Percentiles rank a stretch among this genome's conserved stretches.
Conservation (phyloP, 1,140 invertebrate species). For the Homalodisca vitripennis region DNA sequence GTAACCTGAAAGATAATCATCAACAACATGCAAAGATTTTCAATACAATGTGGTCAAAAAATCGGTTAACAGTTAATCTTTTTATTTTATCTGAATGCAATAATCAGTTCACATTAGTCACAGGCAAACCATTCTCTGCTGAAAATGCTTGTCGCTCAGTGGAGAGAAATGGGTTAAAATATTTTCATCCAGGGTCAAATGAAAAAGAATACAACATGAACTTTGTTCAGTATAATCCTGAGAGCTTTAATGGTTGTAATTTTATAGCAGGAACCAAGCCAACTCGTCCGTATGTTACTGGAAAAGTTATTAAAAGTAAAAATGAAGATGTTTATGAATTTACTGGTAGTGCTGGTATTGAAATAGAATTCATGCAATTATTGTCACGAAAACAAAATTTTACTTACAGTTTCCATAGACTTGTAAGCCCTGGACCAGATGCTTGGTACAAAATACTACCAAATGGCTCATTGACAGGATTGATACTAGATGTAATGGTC, state of each 20-base stretch:
- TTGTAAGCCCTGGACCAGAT: neutral
- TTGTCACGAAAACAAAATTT: neutral
- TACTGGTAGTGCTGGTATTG: neutral
- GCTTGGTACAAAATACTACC: neutral
- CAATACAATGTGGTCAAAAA: neutral
- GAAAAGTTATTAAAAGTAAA: neutral
- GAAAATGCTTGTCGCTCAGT: neutral
- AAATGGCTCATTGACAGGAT: neutral
- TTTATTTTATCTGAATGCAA: neutral
- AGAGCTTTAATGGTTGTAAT: neutral
- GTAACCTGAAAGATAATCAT: neutral
- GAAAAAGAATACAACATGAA: neutral
- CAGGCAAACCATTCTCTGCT: neutral
- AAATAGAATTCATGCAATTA: slow-evolving; percentile 2
- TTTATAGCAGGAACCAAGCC: neutral
- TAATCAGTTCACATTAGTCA: neutral
- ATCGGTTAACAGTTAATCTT: neutral
- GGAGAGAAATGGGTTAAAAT: neutral
- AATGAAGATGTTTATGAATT: neutral
- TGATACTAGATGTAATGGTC: neutral
- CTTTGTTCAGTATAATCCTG: neutral
- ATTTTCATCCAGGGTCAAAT: neutral
- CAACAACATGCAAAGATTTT: neutral
- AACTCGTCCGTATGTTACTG: neutral
- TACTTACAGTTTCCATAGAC: neutral